phyloP scores from a whole-genome alignment of 1,140 invertebrate species.

The Papilio aristodemus region DNA sequence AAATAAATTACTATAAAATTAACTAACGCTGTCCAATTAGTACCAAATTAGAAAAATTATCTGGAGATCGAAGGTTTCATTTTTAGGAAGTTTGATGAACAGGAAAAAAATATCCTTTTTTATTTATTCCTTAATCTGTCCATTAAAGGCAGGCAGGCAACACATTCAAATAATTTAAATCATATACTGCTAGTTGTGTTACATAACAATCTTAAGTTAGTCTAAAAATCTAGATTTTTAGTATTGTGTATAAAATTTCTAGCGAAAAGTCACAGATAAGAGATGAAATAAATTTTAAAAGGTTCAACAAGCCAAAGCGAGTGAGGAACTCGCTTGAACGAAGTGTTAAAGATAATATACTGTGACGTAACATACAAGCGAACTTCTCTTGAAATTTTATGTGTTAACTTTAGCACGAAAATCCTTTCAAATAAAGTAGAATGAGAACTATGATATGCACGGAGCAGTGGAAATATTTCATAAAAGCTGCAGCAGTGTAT shows the following conservation, averaged over 20 bases:
- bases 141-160: no score
- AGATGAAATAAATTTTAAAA: slow-evolving; percentile 14
- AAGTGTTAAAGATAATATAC: slow-evolving; percentile 21
- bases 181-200: no score
- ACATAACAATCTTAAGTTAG: not conserved
- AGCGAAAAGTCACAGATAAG: not conserved
- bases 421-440: slow-evolving; percentile 24
- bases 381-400: slow-evolving; percentile 22
- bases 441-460: not conserved
- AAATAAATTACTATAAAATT: not conserved
- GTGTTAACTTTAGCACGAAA: slow-evolving; percentile 26
- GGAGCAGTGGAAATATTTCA: not conserved
- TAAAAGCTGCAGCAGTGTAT: not conserved
- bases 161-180: no score
- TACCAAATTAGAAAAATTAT: not conserved
- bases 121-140: not conserved
- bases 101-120: not conserved
- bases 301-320: slow-evolving; percentile 14
- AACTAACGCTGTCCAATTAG: slow-evolving; percentile 6
- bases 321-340: not conserved
- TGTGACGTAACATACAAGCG: slow-evolving; percentile 23
- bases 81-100: no score
- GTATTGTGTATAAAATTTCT: not conserved
- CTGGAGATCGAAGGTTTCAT: no score
- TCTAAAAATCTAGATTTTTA: not conserved